Base-by-base conservation (phyloP, 2,797 vertebrate genomes). In the Rousettus madagascariensis region DNA sequence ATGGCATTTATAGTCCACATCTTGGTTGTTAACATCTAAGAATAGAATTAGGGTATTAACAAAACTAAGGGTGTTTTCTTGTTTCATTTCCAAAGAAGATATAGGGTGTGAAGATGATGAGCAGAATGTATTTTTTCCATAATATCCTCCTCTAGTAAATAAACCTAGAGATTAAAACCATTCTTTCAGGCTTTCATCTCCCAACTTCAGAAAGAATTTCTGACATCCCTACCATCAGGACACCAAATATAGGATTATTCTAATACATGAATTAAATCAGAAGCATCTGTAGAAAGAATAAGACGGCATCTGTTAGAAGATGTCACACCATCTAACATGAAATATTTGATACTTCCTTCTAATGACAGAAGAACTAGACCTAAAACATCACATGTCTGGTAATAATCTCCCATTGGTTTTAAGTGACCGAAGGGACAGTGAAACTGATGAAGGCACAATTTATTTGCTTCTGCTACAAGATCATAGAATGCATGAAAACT, bases 111-210 rank as follows among this genome's bases (percentile, higher is more conserved):
- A 94, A 87, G 69, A 93, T 74, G 61, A 86, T 87, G 19, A 82
- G 57, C 22, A 78, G 53, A n/a, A 77, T 72, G 33, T 57, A 63
- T 89, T 91, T 96, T 33, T 92, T 8, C 38, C 49, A 16, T 72
- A 51, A 26, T 43, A 65, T 75, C 28, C 19, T 93, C 33, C 33
- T 79, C 49, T 68, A n/a, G 86, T 93, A 93, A 95, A 93, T 86
- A 95, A 94, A 84, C 82, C 78, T 75, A 75, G n/a, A 94, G 82
- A 92, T 92, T 85, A 72, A 97, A 95, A 85, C 49, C 55, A 63
- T 92, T 91, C 92, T 78, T 85, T 63, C 20, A 92, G 68, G 33
- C 90, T 97, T 95, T 96, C 53, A 94, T 95, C 94, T 96, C 38
- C 55, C 41, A 75, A 83, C 82, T 94, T 95, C 90, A 96, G 84